Base-by-base conservation (phyloP, 2,888 invertebrate genomes). In the Altica lythri region DNA sequence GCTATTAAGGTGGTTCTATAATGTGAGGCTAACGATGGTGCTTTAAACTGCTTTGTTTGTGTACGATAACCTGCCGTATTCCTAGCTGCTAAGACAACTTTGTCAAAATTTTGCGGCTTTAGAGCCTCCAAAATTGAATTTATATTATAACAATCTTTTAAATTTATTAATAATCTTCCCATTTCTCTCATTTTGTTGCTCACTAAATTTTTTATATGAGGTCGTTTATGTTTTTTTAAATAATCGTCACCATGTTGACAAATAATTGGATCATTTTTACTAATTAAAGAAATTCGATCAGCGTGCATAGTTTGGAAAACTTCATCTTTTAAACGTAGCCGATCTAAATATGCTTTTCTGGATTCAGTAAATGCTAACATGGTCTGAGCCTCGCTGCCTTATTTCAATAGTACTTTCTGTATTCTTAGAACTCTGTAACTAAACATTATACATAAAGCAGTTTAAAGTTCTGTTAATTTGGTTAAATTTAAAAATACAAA, bases 161-260 rank as follows among this genome's bases (percentile, higher is more conserved):
- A 37, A 13, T 57, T 48, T 25, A 64, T 53, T 0, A 65, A 37
- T 16, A 65, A 57, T 47, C 64, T 60, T 16, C 61, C 63, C 9
- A 66, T 30, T 60, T 65, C 63, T 35, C 64, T 12, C 35, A 66
- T 44, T 57, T 66, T 66, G 49, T 67, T 67, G 14, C 53, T 53
- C 12, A 63, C 61, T n/a, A 50, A 50, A 57, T 59, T 57, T 52
- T 52, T 60, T 16, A 65, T 66, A 58, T 66, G 64, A 5, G 62
- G 59, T 42, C 62, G 50, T 55, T 61, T 66, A 38, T 66, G 64
- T 50, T 64, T 64, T n/a, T 57, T 14, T 16, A 64, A 38, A 53
- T 63, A 61, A 49, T 64, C 54, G 53, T 67, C 67, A 3, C 61
- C 67, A 55, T 61, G 65, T 27, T 63, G 63, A 19, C 62, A 66